These are phyloP conservation scores for Oxystoma pomonae DNA, from an alignment of 2,888 invertebrate genomes.

Conservation along the genomic window DNA sequence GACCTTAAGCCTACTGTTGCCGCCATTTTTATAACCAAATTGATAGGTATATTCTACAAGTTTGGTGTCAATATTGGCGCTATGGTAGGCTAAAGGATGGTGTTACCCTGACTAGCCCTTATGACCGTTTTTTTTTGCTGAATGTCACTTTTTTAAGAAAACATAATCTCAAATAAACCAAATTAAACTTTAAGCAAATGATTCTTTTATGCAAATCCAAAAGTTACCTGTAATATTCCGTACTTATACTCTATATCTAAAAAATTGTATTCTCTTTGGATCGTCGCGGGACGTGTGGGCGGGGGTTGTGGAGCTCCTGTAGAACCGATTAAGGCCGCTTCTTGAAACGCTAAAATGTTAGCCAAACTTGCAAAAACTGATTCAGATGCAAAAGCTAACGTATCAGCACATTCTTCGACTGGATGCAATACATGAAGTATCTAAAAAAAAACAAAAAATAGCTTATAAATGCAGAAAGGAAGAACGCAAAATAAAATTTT, in stretches of 20 bases:
- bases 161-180: too few species aligned
- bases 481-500: too few species aligned
- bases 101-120: too few species aligned
- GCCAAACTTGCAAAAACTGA: constrained; percentile 85
- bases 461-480: too few species aligned
- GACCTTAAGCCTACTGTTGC: too few species aligned
- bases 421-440: constrained; percentile 65
- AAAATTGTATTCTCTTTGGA: constrained; percentile 79
- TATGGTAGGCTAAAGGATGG: too few species aligned
- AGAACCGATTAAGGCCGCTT: constrained; percentile 45
- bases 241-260: constrained; percentile 91
- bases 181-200: neutral
- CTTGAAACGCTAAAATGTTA: constrained; percentile 81
- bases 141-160: too few species aligned
- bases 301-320: constrained; percentile 41
- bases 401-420: constrained; percentile 80
- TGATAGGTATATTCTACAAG: too few species aligned
- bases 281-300: constrained; percentile 51
- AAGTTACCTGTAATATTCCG: constrained; percentile 81
- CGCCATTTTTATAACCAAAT: too few species aligned
- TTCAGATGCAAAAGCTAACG: constrained; percentile 92
- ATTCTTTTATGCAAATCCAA: neutral
- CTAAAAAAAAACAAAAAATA: constrained; percentile 27
- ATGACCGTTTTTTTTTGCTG: too few species aligned
- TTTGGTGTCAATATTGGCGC: too few species aligned